Base-by-base conservation (phyloP, 2,888 invertebrate genomes). In the Sphaeridia pumilis region DNA sequence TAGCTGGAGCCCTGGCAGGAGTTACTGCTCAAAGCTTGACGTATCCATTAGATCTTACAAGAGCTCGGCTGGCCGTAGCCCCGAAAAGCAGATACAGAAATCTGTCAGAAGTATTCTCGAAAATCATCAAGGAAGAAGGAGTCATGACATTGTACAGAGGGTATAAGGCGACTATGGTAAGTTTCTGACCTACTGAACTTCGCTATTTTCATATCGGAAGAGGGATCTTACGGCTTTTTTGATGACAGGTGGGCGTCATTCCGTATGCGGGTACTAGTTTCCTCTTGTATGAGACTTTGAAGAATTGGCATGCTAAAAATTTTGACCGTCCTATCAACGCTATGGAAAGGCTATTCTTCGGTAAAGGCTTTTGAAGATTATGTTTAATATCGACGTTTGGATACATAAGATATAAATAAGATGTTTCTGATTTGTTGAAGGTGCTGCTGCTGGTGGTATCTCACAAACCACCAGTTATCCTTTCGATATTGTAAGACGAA, bases 381-480 rank as follows among this genome's bases (percentile, higher is more conserved):
- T n/a, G n/a, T n/a, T n/a, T n/a, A n/a, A n/a, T n/a, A n/a, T n/a
- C n/a, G n/a, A n/a, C n/a, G n/a, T n/a, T n/a, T n/a, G n/a, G n/a
- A n/a, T n/a, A n/a, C n/a, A n/a, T n/a, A n/a, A n/a, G n/a, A n/a
- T n/a, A n/a, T n/a, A n/a, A n/a, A n/a, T n/a, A n/a, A n/a, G n/a
- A n/a, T n/a, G n/a, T n/a, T n/a, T n/a, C n/a, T n/a, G n/a, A n/a
- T n/a, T n/a, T n/a, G n/a, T n/a, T 28, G 17, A 2, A 52, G 97
- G 97, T 22, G 95, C 93, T 28, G 70, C 80, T 26, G 94, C 97
- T 28, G 98, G 98, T 26, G 80, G 90, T 66, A 76, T 92, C 22
- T 94, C 94, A 1, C 98, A 99, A 75, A 84, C 89, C 1, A 81
- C 88, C 25, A 93, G 93, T 58, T 99, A 99, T 75, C 98, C 98